A percentile compares a stretch with the other conserved stretches of the same genome.
Conservation (phyloP, 2,888 invertebrate genomes). For the Apamea sordens region DNA sequence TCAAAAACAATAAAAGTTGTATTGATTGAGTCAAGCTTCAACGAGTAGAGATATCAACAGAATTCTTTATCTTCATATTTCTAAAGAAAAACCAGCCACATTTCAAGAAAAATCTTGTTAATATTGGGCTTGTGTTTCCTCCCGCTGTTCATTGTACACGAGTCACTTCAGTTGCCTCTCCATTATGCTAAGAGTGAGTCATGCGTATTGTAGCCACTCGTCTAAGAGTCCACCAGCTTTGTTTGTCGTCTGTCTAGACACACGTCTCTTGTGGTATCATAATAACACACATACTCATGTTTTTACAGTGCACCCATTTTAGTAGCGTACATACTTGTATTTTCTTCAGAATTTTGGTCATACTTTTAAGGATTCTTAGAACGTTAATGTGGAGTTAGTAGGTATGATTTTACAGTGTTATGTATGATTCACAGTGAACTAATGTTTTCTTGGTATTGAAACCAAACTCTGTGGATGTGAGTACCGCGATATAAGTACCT, state of each 20-base stretch:
- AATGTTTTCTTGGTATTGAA: neutral
- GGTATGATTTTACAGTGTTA: neutral
- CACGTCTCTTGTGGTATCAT: constrained; percentile 20
- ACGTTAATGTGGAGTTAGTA: neutral
- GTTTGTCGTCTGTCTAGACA: constrained; percentile 59
- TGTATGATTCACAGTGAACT: constrained; percentile 2
- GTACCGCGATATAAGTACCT: neutral
- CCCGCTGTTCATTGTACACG: neutral
- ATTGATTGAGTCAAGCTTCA: neutral
- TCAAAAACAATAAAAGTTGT: neutral
- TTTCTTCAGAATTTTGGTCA: neutral
- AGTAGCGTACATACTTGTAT: neutral
- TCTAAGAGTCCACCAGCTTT: constrained; percentile 41
- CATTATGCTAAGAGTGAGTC: constrained; percentile 38
- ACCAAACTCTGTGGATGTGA: neutral
- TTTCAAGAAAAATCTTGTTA: neutral
- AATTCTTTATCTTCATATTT: neutral
- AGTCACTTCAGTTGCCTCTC: constrained; percentile 24
- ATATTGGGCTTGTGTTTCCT: neutral
- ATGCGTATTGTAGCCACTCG: constrained; percentile 50
- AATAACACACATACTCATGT: constrained; percentile 11
- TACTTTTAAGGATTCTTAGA: neutral
- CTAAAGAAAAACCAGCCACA: neutral
- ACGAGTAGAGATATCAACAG: neutral
- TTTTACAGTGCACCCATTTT: constrained; percentile 5